A percentile compares a stretch with the other conserved stretches of the same genome.
Conservation (phyloP, 1,140 invertebrate genomes). For the Orius insidiosus region DNA sequence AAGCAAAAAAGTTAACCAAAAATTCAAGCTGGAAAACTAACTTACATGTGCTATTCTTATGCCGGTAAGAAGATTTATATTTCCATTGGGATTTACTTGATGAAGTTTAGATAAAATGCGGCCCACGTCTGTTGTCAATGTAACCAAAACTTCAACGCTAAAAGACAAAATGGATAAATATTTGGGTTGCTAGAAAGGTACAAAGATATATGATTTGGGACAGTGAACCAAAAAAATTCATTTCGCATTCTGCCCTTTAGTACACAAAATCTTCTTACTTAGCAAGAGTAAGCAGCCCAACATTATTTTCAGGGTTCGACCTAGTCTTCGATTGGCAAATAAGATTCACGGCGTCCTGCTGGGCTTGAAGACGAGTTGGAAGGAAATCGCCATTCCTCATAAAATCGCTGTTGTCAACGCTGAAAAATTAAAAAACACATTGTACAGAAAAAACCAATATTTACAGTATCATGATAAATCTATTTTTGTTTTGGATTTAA, state of each 20-base stretch:
- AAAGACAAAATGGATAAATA: slow-evolving; percentile 8
- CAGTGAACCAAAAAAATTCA: too few relatives aligned
- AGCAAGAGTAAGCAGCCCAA: slow-evolving; percentile 86
- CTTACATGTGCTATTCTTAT: slow-evolving; percentile 88
- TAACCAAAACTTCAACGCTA: slow-evolving; percentile 86
- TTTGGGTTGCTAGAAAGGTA: too few relatives aligned
- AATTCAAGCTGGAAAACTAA: too few relatives aligned
- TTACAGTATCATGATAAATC: too few relatives aligned
- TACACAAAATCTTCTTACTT: too few relatives aligned
- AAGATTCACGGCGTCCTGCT: slow-evolving; percentile 96
- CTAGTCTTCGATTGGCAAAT: slow-evolving; percentile 93
- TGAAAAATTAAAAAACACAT: slow-evolving; percentile 30
- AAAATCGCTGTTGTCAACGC: slow-evolving; percentile 98
- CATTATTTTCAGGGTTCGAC: slow-evolving; percentile 98
- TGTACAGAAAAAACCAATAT: too few relatives aligned
- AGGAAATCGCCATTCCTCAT: slow-evolving; percentile 99
- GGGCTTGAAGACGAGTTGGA: slow-evolving; percentile 89
- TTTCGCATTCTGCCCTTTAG: too few relatives aligned
- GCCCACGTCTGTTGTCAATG: slow-evolving; percentile 89
- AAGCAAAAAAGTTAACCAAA: slow-evolving; percentile 19
- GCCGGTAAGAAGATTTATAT: slow-evolving; percentile 78
- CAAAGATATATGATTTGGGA: too few relatives aligned
- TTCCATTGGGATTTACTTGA: slow-evolving; percentile 81
- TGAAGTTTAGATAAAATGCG: slow-evolving; percentile 90
- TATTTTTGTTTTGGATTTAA: too few relatives aligned